Conservation (phyloP, 2,113 vertebrate species). For the Neopipo cinnamomea region DNA sequence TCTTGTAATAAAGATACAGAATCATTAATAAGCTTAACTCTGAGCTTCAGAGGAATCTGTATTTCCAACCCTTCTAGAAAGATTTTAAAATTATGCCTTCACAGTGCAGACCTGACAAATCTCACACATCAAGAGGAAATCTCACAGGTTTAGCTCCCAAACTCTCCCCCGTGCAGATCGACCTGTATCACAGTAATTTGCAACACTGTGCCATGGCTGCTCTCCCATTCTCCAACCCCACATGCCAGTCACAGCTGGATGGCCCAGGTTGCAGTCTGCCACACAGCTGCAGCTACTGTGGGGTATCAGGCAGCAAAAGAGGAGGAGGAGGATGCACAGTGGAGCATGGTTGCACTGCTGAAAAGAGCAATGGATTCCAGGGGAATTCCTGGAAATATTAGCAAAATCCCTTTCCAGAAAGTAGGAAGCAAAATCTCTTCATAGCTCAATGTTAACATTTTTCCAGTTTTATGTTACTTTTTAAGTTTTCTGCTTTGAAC, state of each 20-base stretch:
- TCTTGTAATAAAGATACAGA: conserved; percentile 6
- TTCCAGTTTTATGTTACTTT: background rate
- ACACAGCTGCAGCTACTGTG: background rate
- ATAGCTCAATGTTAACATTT: background rate
- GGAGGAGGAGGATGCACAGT: background rate
- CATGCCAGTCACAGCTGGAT: background rate
- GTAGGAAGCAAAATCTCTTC: background rate
- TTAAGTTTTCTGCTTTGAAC: background rate
- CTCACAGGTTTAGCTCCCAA: background rate
- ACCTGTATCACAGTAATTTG: background rate
- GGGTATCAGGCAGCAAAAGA: background rate
- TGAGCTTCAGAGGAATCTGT: background rate
- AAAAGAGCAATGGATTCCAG: background rate
- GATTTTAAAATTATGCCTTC: background rate
- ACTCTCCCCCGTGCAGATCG: background rate
- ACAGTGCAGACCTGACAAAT: background rate
- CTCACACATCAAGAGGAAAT: background rate
- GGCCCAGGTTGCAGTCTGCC: background rate
- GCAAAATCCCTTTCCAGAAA: background rate
- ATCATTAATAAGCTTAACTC: conserved; percentile 38
- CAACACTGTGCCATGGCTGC: background rate
- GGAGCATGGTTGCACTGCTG: background rate
- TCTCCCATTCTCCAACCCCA: background rate
- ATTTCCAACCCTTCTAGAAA: conserved; percentile 32
- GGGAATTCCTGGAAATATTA: background rate